phyloP scores from a whole-genome alignment of 2,113 vertebrate species.

The Perccottus glenii region DNA sequence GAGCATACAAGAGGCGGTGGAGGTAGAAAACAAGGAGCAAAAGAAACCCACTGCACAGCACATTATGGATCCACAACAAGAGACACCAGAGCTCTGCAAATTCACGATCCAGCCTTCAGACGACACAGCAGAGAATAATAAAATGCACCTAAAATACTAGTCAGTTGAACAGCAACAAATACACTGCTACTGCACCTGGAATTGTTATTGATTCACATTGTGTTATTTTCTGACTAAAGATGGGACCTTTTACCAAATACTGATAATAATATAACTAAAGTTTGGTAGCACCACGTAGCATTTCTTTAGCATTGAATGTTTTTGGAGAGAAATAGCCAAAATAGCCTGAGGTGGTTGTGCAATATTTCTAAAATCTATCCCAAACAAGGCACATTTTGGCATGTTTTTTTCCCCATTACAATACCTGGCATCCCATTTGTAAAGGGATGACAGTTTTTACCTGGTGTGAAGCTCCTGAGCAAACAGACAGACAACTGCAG shows the following conservation, averaged over 20 bases:
- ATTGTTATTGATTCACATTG: neutral
- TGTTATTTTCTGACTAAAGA: neutral
- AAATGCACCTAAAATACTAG: neutral
- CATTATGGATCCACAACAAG: constrained; percentile 31
- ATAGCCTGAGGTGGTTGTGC: no score
- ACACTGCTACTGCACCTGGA: neutral
- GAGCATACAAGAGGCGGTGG: constrained; percentile 1
- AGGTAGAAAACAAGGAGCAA: constrained; percentile 17
- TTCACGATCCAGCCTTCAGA: constrained; percentile 1
- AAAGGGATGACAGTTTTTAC: neutral
- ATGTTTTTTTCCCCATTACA: neutral
- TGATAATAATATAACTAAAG: neutral
- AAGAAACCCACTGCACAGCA: constrained; percentile 13
- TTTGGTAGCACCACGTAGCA: neutral
- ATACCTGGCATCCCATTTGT: neutral
- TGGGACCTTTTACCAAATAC: neutral
- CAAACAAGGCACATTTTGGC: neutral
- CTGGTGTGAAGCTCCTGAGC: constrained; percentile 17
- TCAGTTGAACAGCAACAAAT: neutral
- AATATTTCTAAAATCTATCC: no score
- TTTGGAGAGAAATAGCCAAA: no score
- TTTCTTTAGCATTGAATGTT: neutral
- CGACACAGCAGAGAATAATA: constrained; percentile 3
- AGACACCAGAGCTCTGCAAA: constrained; percentile 11
- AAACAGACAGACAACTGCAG: constrained; percentile 38